Base-by-base conservation (phyloP, 2,113 vertebrate genomes). In the Tupaia chinensis region DNA sequence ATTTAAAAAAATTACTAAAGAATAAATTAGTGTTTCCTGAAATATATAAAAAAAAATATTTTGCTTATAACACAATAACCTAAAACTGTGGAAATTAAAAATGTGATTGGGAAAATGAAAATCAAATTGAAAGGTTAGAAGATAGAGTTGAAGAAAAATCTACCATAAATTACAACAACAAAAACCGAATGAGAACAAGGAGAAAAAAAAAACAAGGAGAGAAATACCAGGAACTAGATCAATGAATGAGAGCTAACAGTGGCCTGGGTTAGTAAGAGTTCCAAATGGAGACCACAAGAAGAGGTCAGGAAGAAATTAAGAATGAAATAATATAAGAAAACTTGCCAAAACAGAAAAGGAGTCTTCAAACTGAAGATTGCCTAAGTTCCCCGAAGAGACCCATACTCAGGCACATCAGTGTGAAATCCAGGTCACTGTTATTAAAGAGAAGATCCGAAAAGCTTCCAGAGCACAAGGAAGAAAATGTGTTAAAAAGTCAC, bases 61-160 rank as follows among this genome's bases (percentile, higher is more conserved):
- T 96, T 92, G 7, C 92, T 68, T 69, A 27, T 34, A n/a, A 69
- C n/a, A 34, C 25, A 87, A 20, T 70, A 32, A 72, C 15, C 72
- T 69, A 34, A 60, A 97, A 95, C 27, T 58, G 68, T 73, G 56
- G 61, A 87, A 77, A 70, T 82, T 29, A 29, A 78, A 87, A 88
- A n/a, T 82, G 16, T 56, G 34, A 79, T 56, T 58, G 63, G 53
- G 32, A 87, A 96, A 96, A 80, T 61, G 87, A 78, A 72, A 82
- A 16, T 54, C 25, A 5, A 95, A 89, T 65, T 13, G 12, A 86
- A 93, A 53, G 8, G 68, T 29, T 73, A n/a, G n/a, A 82, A 91
- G 27, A 81, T 74, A 81, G 90, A 78, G 9, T 93, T n/a, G 77
- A 94, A 90, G 86, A 70, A 96, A 91, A 91, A 88, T 53, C 22